phyloP scores from a whole-genome alignment of 2,797 vertebrate species.

The Huso huso region DNA sequence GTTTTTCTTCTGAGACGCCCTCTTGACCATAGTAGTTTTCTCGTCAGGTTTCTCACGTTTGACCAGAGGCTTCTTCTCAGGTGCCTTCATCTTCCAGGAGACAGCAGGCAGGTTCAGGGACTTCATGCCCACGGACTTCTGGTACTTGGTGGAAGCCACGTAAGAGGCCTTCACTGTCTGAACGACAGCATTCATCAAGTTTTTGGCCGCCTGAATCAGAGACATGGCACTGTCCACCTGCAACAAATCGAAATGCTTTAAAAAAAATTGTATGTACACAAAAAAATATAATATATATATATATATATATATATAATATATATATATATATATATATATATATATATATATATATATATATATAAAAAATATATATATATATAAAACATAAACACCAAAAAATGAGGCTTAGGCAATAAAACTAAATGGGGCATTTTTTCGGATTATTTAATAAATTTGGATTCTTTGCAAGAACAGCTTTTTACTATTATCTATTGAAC shows the following conservation, averaged over 20 bases:
- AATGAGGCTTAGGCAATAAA: too few relatives aligned
- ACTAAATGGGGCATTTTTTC: too few relatives aligned
- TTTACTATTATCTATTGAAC: too few relatives aligned
- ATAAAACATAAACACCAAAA: neutral
- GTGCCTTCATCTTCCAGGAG: conserved; percentile 98
- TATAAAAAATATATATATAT: neutral
- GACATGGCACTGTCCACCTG: conserved; percentile 98
- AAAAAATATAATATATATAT: neutral
- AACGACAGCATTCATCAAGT: conserved; percentile 96
- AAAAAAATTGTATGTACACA: neutral
- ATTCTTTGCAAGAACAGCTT: too few relatives aligned
- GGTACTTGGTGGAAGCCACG: conserved; percentile 97
- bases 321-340: too few relatives aligned
- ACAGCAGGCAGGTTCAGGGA: conserved; percentile 90
- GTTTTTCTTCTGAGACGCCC: conserved; percentile 92
- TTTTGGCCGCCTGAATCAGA: conserved; percentile 95
- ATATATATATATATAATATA: too few relatives aligned
- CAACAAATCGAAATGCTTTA: neutral
- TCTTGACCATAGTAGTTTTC: conserved; percentile 84
- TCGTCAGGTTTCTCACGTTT: conserved; percentile 97
- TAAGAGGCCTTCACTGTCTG: conserved; percentile 97
- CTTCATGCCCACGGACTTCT: conserved; percentile 89
- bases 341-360: too few relatives aligned
- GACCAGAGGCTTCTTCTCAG: conserved; percentile 96
- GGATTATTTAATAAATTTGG: neutral